These are phyloP conservation scores for Hucho hucho DNA, from an alignment of 2,113 vertebrate species.

Conservation along the genomic window DNA sequence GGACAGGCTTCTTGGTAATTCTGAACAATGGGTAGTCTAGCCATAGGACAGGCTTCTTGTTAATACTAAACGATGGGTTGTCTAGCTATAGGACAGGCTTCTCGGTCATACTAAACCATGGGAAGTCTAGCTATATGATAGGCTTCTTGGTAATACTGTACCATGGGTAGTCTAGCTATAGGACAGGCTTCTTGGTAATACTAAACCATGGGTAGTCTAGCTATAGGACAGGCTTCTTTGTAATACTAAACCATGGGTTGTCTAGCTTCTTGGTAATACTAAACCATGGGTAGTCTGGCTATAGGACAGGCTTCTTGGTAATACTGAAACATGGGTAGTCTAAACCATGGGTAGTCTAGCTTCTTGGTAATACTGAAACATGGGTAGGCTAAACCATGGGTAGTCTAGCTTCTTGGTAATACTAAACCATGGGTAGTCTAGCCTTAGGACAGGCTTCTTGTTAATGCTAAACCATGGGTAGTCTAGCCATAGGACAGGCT, in stretches of 20 bases:
- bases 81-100: no score
- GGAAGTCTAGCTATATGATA: conserved; percentile 7
- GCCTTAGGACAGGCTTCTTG: background rate
- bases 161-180: background rate
- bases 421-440: background rate
- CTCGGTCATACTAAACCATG: no score
- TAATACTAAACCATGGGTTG: background rate
- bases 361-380: background rate
- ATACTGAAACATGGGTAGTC: no score
- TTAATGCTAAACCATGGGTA: background rate
- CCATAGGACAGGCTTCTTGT: no score
- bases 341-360: background rate
- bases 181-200: conserved; percentile 1
- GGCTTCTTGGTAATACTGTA: background rate
- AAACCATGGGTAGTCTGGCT: background rate
- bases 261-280: background rate
- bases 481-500: conserved; percentile 9
- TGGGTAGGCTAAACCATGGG: background rate
- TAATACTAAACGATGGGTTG: no score
- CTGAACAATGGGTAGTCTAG: no score
- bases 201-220: background rate
- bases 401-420: background rate
- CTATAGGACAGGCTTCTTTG: background rate
- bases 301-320: conserved; percentile 11
- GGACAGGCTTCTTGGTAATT: no score